A percentile compares a stretch with the other conserved stretches of the same genome.
phyloP scores from a whole-genome alignment of 2,113 vertebrate genomes.

The Sardina pilchardus region DNA sequence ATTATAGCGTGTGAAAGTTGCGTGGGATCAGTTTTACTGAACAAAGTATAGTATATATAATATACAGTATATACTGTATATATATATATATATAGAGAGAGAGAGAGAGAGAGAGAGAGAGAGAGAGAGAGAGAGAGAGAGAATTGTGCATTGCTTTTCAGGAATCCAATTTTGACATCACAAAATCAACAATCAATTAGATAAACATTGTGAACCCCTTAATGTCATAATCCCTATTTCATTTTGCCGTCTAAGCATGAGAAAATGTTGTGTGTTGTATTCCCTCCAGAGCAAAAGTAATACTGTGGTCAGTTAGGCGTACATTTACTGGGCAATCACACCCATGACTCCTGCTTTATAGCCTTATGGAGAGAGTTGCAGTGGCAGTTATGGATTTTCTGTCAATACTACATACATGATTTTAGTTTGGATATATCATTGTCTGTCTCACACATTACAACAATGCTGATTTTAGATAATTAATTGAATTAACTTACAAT shows the following conservation, averaged over 20 bases:
- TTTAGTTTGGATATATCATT: neutral
- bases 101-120: too few species aligned
- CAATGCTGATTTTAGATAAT: too few species aligned
- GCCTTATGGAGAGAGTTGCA: neutral
- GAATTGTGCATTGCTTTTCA: neutral
- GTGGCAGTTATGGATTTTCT: neutral
- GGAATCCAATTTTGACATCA: neutral
- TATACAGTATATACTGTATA: too few species aligned
- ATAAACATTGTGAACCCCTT: neutral
- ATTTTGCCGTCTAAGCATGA: neutral
- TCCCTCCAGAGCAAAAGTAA: too few species aligned
- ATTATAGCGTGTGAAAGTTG: slow-evolving; percentile 49
- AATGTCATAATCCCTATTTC: neutral
- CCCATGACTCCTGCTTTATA: too few species aligned
- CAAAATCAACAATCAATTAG: neutral
- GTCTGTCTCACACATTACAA: too few species aligned
- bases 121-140: too few species aligned
- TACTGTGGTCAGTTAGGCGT: too few species aligned
- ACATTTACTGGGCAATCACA: too few species aligned
- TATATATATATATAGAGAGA: too few species aligned
- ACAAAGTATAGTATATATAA: neutral
- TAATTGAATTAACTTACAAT: neutral
- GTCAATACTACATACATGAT: neutral
- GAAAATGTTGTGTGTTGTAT: neutral
- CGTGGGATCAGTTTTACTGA: slow-evolving; percentile 29